Evolutionary conservation across 2,797 vertebrate genomes (phyloP), one percentile per base, ranked within the genome.

Genomic region (Gila robusta): DNA sequence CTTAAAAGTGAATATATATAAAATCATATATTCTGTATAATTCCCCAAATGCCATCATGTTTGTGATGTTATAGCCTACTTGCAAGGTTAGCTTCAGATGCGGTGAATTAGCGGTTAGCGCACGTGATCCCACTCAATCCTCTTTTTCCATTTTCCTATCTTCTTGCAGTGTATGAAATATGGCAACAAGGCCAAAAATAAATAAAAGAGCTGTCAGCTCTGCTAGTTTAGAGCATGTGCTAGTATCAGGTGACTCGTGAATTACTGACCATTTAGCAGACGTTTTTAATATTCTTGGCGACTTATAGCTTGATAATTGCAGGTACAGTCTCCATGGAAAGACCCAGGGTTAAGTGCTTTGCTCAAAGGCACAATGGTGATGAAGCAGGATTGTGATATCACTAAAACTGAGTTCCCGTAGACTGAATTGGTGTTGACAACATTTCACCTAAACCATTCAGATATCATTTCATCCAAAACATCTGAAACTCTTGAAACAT

Each of bases 331-430:
- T 59, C 54, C 10, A 23, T 37, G 82, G 71, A 83, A 16, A 44
- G 41, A 76, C 41, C 71, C 17, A 9, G 28, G 82, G 82, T 83
- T 83, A 83, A 83, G 82, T 66, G 82, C 71, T 83, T 76, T 76
- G 56, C 71, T 64, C 71, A 83, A 37, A 73, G 52, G 70, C 39
- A 54, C 73, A 54, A 54, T 3, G 28, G 73, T 54, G 73, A 76
- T 54, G 54, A 32, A 73, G 81, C 41, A 32, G 28, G 81, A 62
- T 82, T 64, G 81, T 3, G 70, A 64, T 83, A 64, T 74, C 70
- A 83, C 41, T 74, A 64, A 28, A 76, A n/a, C 71, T 37, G 71
- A 74, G 71, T 37, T 66, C 41, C 28, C 10, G 2, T 7, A 11
- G 21, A 76, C 12, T 66, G 56, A 83, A 83, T 66, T 19, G 41